phyloP scores from a whole-genome alignment of 2,888 invertebrate species.

The Autographa gamma region DNA sequence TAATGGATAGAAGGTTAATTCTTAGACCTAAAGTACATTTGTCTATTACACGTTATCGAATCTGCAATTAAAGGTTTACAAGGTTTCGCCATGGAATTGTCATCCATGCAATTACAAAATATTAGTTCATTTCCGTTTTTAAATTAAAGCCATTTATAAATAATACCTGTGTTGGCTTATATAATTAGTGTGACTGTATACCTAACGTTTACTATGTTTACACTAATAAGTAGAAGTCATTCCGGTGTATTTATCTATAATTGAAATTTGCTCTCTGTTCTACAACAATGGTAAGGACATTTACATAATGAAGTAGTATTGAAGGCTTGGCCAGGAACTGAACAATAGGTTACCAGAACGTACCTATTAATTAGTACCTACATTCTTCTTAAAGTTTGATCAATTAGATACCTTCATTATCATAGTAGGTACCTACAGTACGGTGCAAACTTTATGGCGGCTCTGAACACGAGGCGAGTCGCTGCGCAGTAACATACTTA shows the following conservation, averaged over 20 bases:
- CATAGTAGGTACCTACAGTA: no score
- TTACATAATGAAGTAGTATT: conserved; percentile 15
- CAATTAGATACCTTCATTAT: neutral
- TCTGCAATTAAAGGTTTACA: neutral
- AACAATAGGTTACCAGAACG: conserved; percentile 23
- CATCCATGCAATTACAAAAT: neutral
- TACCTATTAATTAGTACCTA: neutral
- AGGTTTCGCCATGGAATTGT: neutral
- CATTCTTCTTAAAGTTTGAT: conserved; percentile 6
- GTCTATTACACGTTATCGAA: neutral
- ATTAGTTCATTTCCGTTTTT: conserved; percentile 1
- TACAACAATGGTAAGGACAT: conserved; percentile 28
- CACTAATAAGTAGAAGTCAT: conserved; percentile 1
- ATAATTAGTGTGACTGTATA: neutral
- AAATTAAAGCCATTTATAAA: conserved; percentile 1
- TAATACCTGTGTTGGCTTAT: neutral
- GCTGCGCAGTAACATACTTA: no score
- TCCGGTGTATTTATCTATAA: conserved; percentile 25
- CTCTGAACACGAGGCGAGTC: no score
- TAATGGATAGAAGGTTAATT: no score
- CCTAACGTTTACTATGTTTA: conserved; percentile 15
- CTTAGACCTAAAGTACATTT: no score
- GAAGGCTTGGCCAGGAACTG: conserved; percentile 14
- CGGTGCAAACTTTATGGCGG: no score
- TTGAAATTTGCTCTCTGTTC: conserved; percentile 18